Conservation (phyloP, 2,113 vertebrate genomes). For the Trinectes maculatus region DNA sequence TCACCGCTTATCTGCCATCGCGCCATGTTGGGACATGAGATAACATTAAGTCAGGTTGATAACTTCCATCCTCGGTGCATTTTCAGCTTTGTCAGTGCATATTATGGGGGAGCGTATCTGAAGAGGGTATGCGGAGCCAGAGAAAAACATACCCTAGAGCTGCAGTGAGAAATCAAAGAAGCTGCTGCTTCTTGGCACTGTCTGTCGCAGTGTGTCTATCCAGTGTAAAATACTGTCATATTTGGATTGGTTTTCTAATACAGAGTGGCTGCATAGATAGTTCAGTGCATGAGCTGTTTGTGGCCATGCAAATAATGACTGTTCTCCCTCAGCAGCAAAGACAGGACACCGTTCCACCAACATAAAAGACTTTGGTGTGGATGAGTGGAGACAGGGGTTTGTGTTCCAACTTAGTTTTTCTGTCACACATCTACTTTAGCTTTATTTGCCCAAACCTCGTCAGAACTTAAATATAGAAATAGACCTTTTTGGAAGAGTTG, state of each 20-base stretch:
- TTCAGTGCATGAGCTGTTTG: not conserved
- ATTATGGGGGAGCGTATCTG: not conserved
- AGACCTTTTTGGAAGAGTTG: too few relatives aligned
- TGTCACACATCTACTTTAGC: not conserved
- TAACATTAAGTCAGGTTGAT: constrained; percentile 18
- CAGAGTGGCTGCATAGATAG: not conserved
- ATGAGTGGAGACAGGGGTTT: constrained; percentile 19
- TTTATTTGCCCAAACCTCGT: not conserved
- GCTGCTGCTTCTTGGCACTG: constrained; percentile 1
- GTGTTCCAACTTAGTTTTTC: not conserved
- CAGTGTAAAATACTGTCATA: constrained; percentile 11
- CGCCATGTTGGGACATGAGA: not conserved
- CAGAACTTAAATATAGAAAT: not conserved
- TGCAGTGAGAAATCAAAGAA: not conserved
- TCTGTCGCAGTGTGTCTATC: not conserved
- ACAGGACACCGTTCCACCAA: not conserved
- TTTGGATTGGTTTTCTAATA: not conserved
- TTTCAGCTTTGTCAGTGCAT: constrained; percentile 3
- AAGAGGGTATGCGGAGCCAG: not conserved
- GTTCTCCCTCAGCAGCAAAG: constrained; percentile 1
- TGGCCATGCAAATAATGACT: constrained; percentile 22
- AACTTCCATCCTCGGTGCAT: not conserved
- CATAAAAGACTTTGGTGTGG: too few relatives aligned
- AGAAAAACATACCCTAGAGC: not conserved
- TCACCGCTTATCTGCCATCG: not conserved